Evolutionary conservation across 1,140 invertebrate genomes (phyloP).

Genomic region (Hylaeus anthracinus): DNA sequence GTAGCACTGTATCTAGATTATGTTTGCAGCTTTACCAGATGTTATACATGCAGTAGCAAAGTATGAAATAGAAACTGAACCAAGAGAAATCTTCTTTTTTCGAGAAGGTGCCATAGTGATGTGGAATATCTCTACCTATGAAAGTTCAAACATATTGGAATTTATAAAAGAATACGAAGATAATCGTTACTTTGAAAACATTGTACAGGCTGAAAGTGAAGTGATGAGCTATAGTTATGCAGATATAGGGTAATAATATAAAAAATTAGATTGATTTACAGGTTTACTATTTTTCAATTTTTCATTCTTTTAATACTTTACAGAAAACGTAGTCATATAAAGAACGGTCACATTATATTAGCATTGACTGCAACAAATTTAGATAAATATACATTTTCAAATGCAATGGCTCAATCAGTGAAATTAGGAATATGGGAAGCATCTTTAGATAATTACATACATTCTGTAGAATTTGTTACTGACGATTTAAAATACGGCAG

Average conservation of each 20-base stretch:
- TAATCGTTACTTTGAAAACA: conserved; percentile 85
- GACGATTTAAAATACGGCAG: conserved; percentile 89
- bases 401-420: conserved; percentile 95
- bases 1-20: conserved; percentile 12
- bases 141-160: conserved; percentile 88
- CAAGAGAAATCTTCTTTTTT: conserved; percentile 92
- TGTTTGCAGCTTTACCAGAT: conserved; percentile 81
- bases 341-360: conserved; percentile 81
- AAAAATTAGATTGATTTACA: background rate
- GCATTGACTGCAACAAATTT: conserved; percentile 78
- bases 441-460: conserved; percentile 90
- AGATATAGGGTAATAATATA: conserved; percentile 79
- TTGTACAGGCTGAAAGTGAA: conserved; percentile 91
- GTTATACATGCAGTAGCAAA: conserved; percentile 89
- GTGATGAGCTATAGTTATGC: conserved; percentile 90
- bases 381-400: conserved; percentile 92
- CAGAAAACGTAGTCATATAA: conserved; percentile 78
- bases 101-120: conserved; percentile 94
- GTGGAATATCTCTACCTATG: conserved; percentile 95
- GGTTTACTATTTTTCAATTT: background rate
- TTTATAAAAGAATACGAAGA: conserved; percentile 86
- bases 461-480: conserved; percentile 90
- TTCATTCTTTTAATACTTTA: conserved; percentile 24
- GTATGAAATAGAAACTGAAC: conserved; percentile 86
- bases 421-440: conserved; percentile 96